Evolutionary conservation across 2,888 invertebrate genomes (phyloP), one percentile per base, ranked within the genome.

Genomic region (Nymphalis c-album): DNA sequence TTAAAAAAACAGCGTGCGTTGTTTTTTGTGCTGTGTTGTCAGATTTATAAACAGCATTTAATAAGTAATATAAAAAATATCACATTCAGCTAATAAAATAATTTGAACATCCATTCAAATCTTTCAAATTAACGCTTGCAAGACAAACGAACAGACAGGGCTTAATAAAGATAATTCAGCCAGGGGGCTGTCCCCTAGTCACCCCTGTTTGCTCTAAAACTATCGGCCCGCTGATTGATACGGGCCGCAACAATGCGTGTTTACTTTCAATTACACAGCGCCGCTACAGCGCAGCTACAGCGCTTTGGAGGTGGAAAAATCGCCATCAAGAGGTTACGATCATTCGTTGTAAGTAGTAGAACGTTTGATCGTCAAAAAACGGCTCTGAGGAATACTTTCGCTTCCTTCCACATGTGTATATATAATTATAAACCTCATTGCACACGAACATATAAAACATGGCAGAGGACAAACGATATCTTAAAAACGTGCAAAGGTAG

Each of bases 181-280:
- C 46, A 51, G 53, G 47, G 53, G 67, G 61, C 51, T 48, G 61
- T 70, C 59, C 62, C 64, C 51, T 57, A 40, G 48, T 45, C 67
- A 68, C 72, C 81, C 80, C 76, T 73, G 75, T 78, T 79, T 76
- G 78, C 74, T 72, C 74, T 76, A 76, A 82, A 82, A 83, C 83
- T 80, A 81, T 78, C 78, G 77, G 55, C 73, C 75, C 75, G 74
- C 85, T 87, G 88, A 90, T 90, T 88, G 90, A 90, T 90, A 86
- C 88, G 85, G 87, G 84, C 84, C 83, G 84, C 86, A 85, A 88
- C 89, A 89, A 90, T 88, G 84, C 85, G 80, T 91, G 90, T 91
- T 91, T 90, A 81, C 82, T 88, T 90, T 90, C 90, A 90, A 91
- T 90, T 90, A 90, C 88, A 55, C 20, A 82, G 77, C 79, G 26